Conservation (phyloP, 92 coral and sea anemone species). For the Phymanthus crucifer region DNA sequence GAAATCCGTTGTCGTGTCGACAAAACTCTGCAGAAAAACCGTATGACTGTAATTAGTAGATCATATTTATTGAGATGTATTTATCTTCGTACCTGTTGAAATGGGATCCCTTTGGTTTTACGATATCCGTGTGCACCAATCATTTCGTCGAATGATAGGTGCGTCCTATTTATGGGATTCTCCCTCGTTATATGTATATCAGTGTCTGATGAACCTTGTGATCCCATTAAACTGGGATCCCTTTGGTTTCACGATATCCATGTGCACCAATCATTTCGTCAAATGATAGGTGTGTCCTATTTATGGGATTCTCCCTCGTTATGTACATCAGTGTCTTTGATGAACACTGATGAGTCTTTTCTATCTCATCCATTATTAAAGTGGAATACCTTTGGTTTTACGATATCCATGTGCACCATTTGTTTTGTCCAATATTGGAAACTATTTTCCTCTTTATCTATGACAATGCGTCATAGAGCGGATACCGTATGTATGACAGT, state of each 20-base stretch:
- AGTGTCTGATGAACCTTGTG: neutral
- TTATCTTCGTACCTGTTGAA: neutral
- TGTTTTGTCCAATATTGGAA: neutral
- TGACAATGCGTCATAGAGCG: too few relatives aligned
- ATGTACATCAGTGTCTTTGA: neutral
- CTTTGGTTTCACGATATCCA: neutral
- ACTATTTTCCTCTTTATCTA: neutral
- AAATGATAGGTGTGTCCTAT: neutral
- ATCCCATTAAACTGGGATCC: too few relatives aligned
- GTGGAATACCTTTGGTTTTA: neutral
- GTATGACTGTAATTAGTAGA: neutral
- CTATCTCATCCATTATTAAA: too few relatives aligned
- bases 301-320: neutral
- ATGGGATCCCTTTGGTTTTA: neutral
- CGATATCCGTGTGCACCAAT: neutral
- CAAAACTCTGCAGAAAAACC: neutral
- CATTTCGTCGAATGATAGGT: neutral
- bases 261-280: neutral
- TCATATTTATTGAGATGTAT: conserved; percentile 3
- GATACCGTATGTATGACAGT: too few relatives aligned
- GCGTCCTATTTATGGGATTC: neutral
- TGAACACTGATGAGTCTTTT: too few relatives aligned
- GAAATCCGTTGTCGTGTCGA: neutral
- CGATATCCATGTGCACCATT: too few relatives aligned
- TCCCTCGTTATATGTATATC: neutral